Evolutionary conservation across 2,888 invertebrate genomes (phyloP), one percentile per base, ranked within the genome.

Genomic region (Tenthredo livida): DNA sequence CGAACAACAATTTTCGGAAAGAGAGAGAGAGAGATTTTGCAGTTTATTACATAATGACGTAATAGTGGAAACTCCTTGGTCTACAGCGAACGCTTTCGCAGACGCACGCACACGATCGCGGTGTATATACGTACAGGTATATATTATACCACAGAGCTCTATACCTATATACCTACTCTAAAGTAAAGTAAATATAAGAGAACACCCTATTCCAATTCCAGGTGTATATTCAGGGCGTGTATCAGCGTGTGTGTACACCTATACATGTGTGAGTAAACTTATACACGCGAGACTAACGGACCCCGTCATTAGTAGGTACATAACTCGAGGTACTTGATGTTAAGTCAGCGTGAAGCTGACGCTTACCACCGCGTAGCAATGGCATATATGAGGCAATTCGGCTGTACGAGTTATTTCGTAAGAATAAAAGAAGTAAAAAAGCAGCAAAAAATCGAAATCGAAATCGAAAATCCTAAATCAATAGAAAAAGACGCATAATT

Each of bases 311-410:
- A 78, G 78, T 78, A 61, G 47, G 7, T 33, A 54, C 17, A 50
- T 80, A 80, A 61, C 58, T 80, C 17, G 33, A 21, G n/a, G 61
- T 61, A 80, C 80, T 61, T 80, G 61, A 80, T 80, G 80, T 80
- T 58, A 80, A 80, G 80, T 40, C 61, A 80, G 58, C 80, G 80
- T 80, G 80, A 80, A 80, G 80, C 40, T 80, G 80, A 33, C 40
- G 80, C 80, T 80, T 37, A 50, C 80, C 80, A 33, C 67, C 33
- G 21, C 58, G 58, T 17, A 67, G 25, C 33, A 67, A n/a, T 15
- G 15, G n/a, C 43, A 29, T 67, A 29, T 65, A 37, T 75, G 75
- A 75, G 75, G 75, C 75, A 77, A 77, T 21, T 61, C 61, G 61
- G n/a, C 7, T 47, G 15, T 29, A 29, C 15, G 12, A 47, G n/a